Base-by-base conservation (phyloP, 2,113 vertebrate genomes). In the Anhinga anhinga region DNA sequence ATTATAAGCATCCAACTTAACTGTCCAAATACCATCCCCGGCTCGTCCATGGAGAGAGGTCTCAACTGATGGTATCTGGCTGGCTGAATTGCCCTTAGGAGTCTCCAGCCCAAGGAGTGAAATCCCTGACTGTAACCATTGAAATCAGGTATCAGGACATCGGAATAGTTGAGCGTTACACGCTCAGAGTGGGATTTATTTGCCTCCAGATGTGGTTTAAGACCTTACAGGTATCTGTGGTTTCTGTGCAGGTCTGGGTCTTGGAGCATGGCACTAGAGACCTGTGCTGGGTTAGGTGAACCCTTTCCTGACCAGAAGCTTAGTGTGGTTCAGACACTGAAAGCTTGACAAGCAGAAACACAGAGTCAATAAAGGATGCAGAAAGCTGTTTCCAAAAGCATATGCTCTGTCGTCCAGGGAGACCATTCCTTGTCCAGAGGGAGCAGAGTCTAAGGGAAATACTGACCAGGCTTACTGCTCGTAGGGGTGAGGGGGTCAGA, bases 111-210 rank as follows among this genome's bases (percentile, higher is more conserved):
- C 44, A 40, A 59, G 59, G 55, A 50, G 15, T 56, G 26, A 42
- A 52, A 32, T 61, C 29, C 11, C 34, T 1, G 2, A 6, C 40
- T 5, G 0, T 40, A 65, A 55, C 13, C 65, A 38, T 3, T 47
- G 34, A 71, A 36, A 36, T 55, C 26, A 69, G 53, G 4, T 67
- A 63, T 27, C 44, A n/a, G 58, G 50, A 71, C 23, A 9, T 15
- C 26, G 55, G 49, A 62, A 47, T 5, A 62, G 45, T 17, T 76
- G 49, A 49, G 42, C 2, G 3, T 70, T 70, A 38, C 26, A 13
- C 27, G 18, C 40, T 67, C 62, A n/a, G 32, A 58, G 38, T 58
- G 32, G 56, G 42, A 58, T 45, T 71, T 36, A 44, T 56, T 87
- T 87, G 18, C 36, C 36, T 77, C 18, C 19, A 70, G 42, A 25